Base-by-base conservation (phyloP, 1,140 invertebrate species). In the Helicoverpa armigera region DNA sequence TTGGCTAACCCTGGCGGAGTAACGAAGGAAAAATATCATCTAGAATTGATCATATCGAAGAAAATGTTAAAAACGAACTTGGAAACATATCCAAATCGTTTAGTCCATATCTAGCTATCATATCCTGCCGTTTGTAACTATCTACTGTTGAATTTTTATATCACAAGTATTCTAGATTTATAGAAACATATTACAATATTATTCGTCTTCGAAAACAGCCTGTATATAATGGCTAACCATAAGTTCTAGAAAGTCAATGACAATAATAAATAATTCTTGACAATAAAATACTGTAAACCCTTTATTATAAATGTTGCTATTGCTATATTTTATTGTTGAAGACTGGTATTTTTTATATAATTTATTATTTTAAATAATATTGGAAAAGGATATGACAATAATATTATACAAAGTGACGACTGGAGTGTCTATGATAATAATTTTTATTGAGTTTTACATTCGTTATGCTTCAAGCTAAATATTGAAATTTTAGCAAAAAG, bases 61-160 rank as follows among this genome's bases (percentile, higher is more conserved):
- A 50, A 9, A 63, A 48, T 18, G 18, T 70, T 74, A 29, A 43
- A 23, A 13, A 31, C 14, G 18, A 54, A 50, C 12, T 73, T 73
- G 53, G 43, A 75, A 58, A 35, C 73, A 75, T 75, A 75, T 75
- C 73, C 54, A 29, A 75, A 29, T 43, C 10, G 9, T 60, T 14
- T 29, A 61, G 54, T 75, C 31, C 70, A 75, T 61, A 61, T 75
- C 54, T 75, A 60, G n/a, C 16, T 18, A 29, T 50, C 54, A 75
- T 75, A 61, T 61, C 73, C 43, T 51, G 43, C 73, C 73, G 73
- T 75, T 75, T 75, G 16, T 75, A 75, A n/a, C 18, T 35, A 73
- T 61, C 43, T 75, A 75, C 58, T 75, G 73, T 75, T 61, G 70
- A 73, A 60, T 61, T 74, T 75, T 75, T 75, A 23, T 75, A 60